Base-by-base conservation (phyloP, 2,888 invertebrate genomes). In the Hyposoter didymator region DNA sequence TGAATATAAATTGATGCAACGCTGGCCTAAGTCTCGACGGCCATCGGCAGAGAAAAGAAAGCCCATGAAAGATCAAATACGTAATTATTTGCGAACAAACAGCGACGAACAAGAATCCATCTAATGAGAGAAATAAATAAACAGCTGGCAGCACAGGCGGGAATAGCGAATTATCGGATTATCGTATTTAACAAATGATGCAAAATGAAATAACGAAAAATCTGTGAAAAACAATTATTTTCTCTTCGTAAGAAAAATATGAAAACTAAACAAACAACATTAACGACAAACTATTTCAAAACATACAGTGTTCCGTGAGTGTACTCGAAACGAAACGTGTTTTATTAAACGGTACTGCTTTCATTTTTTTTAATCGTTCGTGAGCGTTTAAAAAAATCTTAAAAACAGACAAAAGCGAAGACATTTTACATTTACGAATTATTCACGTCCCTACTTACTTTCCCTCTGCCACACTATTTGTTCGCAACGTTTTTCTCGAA, bases 331-430 rank as follows among this genome's bases (percentile, higher is more conserved):
- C 89, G 88, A 91, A 89, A 90, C 86, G 87, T 88, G 87, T 90
- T 89, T 90, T 90, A 92, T 92, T 92, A 92, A 92, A 93, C 91
- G 88, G 88, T 91, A 92, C 90, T 92, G 91, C 91, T 91, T 92
- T 91, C 89, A 90, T 90, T 92, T 92, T 92, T 91, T 91, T 90
- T 87, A 90, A 82, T 84, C 78, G 82, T 81, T 82, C 74, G 82
- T 83, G 72, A 85, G 78, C 78, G 28, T 62, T 87, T 86, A 79
- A 69, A 70, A 64, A 64, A 62, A 76, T 8, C 39, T 39, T 39
- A 39, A 28, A 64, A 49, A 39, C 39, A 35, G 45, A 76, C 47
- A 55, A 78, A 69, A 55, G 45, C 64, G n/a, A 49, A 19, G 12
- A 49, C 69, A 76, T 69, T 69, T 49, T 74, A 8, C 69, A 79